phyloP scores from a whole-genome alignment of 2,888 invertebrate genomes.

The Ophion ellenae region DNA sequence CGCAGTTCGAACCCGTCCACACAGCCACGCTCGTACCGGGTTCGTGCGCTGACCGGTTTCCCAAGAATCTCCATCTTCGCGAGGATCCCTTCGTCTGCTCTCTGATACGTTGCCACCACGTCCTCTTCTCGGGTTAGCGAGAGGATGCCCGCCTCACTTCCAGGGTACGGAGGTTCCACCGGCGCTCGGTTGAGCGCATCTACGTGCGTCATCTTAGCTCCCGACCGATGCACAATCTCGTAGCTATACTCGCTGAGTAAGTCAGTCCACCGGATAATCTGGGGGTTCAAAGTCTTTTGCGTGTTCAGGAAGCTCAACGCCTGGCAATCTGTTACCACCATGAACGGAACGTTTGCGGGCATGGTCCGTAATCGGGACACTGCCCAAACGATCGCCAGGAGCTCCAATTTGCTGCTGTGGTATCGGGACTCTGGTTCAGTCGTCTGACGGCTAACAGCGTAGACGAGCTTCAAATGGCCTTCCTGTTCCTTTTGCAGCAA shows the following conservation, averaged over 20 bases:
- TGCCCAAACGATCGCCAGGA: too few relatives aligned
- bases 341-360: slow-evolving; percentile 45
- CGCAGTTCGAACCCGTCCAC: neutral
- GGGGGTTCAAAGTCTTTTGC: neutral
- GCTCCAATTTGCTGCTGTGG: too few relatives aligned
- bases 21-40: neutral
- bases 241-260: slow-evolving; percentile 51
- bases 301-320: neutral
- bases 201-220: slow-evolving; percentile 60
- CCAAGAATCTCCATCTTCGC: too few relatives aligned
- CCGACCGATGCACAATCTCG: slow-evolving; percentile 66
- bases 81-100: too few relatives aligned
- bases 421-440: too few relatives aligned
- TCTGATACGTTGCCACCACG: too few relatives aligned
- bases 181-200: slow-evolving; percentile 67
- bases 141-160: neutral
- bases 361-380: too few relatives aligned
- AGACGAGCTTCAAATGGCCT: too few relatives aligned
- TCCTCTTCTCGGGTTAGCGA: too few relatives aligned
- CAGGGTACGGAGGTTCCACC: too few relatives aligned
- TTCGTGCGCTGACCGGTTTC: neutral
- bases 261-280: slow-evolving; percentile 15
- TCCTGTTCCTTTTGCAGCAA: too few relatives aligned
- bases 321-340: slow-evolving; percentile 38
- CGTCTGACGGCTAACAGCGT: too few relatives aligned